Evolutionary conservation across 2,888 invertebrate species (phyloP).

Genomic region (Pasiphila rectangulata): DNA sequence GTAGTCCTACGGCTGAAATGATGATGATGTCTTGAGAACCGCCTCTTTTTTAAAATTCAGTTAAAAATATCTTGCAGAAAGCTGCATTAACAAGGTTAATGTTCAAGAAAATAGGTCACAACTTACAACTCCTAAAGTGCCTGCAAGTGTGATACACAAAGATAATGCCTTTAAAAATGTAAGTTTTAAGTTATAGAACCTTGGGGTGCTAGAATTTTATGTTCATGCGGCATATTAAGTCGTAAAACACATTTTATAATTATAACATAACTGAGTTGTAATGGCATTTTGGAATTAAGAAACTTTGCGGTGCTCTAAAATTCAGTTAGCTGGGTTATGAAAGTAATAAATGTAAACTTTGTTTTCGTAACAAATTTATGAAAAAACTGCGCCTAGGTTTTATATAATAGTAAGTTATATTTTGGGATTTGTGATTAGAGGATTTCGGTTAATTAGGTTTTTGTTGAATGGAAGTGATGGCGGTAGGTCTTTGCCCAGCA

Average conservation of each 20-base stretch:
- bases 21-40: no score
- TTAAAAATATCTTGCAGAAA: conserved; percentile 3
- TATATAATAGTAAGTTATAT: no score
- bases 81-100: conserved; percentile 8
- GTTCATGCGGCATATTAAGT: conserved; percentile 25
- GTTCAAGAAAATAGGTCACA: conserved; percentile 5
- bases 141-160: conserved; percentile 16
- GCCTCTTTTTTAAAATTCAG: no score
- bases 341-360: not conserved
- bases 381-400: not conserved
- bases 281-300: conserved; percentile 17
- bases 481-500: no score
- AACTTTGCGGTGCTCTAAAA: conserved; percentile 4
- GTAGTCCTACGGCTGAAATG: no score
- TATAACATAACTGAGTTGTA: conserved; percentile 22
- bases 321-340: conserved; percentile 11
- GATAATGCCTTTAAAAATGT: conserved; percentile 22
- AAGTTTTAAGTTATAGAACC: conserved; percentile 22
- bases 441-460: no score
- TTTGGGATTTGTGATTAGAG: no score
- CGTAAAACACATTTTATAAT: conserved; percentile 30
- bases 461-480: no score
- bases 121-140: conserved; percentile 6
- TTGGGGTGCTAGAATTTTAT: conserved; percentile 24
- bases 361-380: not conserved